These are phyloP conservation scores for Sepioteuthis lessoniana DNA, from an alignment of 2,888 invertebrate species.

Conservation along the genomic window DNA sequence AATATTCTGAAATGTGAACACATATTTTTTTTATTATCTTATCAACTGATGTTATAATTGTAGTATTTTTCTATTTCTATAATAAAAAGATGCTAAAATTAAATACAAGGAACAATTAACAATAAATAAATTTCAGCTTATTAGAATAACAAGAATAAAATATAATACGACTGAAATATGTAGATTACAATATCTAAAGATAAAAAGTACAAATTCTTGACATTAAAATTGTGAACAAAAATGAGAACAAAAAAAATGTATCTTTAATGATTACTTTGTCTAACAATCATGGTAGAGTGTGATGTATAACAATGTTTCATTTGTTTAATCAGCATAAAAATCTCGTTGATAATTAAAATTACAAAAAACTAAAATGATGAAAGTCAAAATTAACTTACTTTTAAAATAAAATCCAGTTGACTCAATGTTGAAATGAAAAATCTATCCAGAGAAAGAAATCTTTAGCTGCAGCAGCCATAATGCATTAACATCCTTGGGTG, in stretches of 20 bases:
- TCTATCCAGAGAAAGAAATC: neutral
- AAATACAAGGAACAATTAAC: neutral
- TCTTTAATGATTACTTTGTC: neutral
- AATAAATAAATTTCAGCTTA: neutral
- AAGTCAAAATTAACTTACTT: neutral
- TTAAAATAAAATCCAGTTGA: neutral
- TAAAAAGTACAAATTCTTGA: neutral
- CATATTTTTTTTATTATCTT: neutral
- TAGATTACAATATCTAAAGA: neutral
- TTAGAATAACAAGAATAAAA: neutral
- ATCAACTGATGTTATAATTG: neutral
- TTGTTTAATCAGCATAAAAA: neutral
- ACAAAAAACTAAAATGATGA: neutral
- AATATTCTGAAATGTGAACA: neutral
- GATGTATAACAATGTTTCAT: neutral
- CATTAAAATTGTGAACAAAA: neutral
- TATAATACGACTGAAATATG: neutral
- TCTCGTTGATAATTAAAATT: neutral
- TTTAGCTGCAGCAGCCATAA: slow-evolving; percentile 3
- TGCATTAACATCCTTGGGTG: neutral
- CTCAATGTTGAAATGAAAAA: neutral
- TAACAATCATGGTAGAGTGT: neutral
- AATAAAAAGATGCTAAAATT: neutral
- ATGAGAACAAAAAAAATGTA: neutral
- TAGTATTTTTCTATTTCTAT: neutral